Evolutionary conservation across 2,888 invertebrate genomes (phyloP).

Genomic region (Nephrocerus scutellatus): DNA sequence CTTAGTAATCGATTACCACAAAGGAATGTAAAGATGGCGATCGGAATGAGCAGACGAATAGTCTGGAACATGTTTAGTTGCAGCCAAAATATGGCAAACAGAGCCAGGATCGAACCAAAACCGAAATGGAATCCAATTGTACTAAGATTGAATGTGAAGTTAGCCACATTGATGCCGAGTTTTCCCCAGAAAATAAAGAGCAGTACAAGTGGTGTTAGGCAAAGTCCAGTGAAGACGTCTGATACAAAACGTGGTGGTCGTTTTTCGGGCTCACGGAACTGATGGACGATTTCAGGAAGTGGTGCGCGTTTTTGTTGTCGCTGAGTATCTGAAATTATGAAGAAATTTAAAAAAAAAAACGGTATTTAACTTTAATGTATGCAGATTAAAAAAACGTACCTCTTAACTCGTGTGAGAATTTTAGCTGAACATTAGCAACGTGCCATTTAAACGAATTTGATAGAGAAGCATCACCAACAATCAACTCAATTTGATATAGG

Average conservation of each 20-base stretch:
- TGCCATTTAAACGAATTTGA: constrained; percentile 86
- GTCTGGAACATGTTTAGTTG: constrained; percentile 94
- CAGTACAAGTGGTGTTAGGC: constrained; percentile 73
- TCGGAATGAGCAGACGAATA: constrained; percentile 75
- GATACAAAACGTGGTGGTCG: constrained; percentile 84
- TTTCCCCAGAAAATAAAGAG: constrained; percentile 79
- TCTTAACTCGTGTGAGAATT: constrained; percentile 54
- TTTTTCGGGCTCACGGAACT: constrained; percentile 86
- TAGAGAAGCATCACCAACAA: constrained; percentile 85
- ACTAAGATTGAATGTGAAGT: constrained; percentile 69
- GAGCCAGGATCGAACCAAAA: constrained; percentile 78
- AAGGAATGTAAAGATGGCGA: constrained; percentile 85
- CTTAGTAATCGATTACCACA: constrained; percentile 87
- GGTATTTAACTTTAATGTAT: not conserved
- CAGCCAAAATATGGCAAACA: constrained; percentile 90
- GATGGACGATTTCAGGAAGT: constrained; percentile 63
- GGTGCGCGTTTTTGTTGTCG: constrained; percentile 44
- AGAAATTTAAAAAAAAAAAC: constrained; percentile 6
- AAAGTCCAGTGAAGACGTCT: constrained; percentile 80
- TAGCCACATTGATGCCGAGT: constrained; percentile 78
- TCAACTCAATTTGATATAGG: constrained; percentile 70
- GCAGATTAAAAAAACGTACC: constrained; percentile 23
- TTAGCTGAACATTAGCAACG: constrained; percentile 69
- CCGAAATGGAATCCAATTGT: constrained; percentile 87
- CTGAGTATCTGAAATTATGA: constrained; percentile 26